Conservation (phyloP, 2,888 invertebrate species). For the Candidula unifasciata region DNA sequence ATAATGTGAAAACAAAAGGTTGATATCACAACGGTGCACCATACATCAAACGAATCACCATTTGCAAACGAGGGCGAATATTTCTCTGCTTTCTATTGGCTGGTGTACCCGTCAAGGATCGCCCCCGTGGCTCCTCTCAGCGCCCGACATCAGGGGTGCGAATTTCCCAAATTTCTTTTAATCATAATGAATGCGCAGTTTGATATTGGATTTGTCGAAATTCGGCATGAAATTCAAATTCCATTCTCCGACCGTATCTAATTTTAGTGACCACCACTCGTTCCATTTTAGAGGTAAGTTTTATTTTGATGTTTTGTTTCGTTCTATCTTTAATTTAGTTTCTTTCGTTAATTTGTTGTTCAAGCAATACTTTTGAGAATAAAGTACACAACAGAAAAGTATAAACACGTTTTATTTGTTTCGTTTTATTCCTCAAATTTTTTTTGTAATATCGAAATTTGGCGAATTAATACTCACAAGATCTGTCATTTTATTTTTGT, state of each 20-base stretch:
- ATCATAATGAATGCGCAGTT: constrained; percentile 41
- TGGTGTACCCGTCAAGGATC: not conserved
- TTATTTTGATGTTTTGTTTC: not conserved
- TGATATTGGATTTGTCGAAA: constrained; percentile 47
- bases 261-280: constrained; percentile 22
- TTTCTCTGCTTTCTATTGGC: constrained; percentile 42
- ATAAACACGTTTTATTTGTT: too few species aligned
- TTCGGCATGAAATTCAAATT: constrained; percentile 50
- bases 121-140: constrained; percentile 40
- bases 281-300: constrained; percentile 37
- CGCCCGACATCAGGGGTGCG: constrained; percentile 19
- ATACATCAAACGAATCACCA: not conserved
- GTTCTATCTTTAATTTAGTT: not conserved
- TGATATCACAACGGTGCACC: not conserved
- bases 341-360: too few species aligned
- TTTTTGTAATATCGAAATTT: too few species aligned
- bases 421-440: too few species aligned
- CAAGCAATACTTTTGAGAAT: too few species aligned
- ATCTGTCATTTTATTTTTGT: too few species aligned
- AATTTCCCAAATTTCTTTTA: constrained; percentile 41
- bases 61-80: constrained; percentile 8
- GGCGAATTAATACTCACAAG: too few species aligned
- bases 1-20: not conserved
- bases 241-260: constrained; percentile 1
- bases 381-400: too few species aligned